Evolutionary conservation across 2,113 vertebrate species (phyloP).

Genomic region (Scomber japonicus): DNA sequence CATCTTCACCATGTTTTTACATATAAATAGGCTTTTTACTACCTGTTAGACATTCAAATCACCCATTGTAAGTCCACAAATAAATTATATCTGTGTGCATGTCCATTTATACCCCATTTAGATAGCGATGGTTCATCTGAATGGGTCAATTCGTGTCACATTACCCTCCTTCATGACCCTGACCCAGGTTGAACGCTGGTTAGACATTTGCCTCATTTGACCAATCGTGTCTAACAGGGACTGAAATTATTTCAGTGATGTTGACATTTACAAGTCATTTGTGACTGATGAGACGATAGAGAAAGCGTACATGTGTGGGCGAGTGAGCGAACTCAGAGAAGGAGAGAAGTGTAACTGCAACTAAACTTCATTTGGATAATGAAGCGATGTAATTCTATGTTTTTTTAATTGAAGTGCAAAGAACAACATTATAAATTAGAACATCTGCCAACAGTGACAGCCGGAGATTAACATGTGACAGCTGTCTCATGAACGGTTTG

Average conservation of each 20-base stretch:
- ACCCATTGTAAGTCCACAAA: no score
- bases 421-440: no score
- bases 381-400: background rate
- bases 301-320: background rate
- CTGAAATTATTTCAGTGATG: constrained; percentile 7
- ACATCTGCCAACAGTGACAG: background rate
- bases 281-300: background rate
- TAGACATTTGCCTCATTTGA: background rate
- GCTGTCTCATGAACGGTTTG: constrained; percentile 3
- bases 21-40: no score
- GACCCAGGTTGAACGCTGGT: background rate
- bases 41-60: no score
- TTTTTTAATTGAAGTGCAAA: background rate
- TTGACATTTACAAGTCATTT: constrained; percentile 32
- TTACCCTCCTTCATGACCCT: background rate
- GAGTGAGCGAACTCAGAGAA: constrained; percentile 17
- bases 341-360: background rate
- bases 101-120: background rate
- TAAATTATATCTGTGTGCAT: no score
- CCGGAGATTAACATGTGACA: constrained; percentile 1
- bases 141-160: background rate
- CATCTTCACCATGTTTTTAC: background rate
- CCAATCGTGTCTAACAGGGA: background rate
- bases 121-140: background rate
- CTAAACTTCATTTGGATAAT: constrained; percentile 10